phyloP scores from a whole-genome alignment of 2,113 vertebrate genomes.

The Petaurus breviceps region DNA sequence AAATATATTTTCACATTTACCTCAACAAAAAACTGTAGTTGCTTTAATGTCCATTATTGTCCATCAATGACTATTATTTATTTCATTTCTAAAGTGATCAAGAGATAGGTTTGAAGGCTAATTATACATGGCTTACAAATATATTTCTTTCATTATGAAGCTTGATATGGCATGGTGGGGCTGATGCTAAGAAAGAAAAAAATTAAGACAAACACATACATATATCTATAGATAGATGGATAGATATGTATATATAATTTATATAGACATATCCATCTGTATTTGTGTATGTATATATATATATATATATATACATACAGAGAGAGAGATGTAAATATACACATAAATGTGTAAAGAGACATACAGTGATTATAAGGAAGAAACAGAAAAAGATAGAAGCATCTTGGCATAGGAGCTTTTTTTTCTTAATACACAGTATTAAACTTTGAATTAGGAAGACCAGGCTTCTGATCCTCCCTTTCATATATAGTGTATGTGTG shows the following conservation, averaged over 20 bases:
- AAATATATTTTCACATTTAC: conserved; percentile 16
- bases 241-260: not conserved
- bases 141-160: conserved; percentile 33
- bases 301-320: not conserved
- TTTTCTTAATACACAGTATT: not conserved
- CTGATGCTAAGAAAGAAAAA: conserved; percentile 30
- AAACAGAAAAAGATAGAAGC: not conserved
- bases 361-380: not conserved
- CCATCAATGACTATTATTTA: conserved; percentile 13
- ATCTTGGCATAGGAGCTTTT: not conserved
- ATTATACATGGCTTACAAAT: not conserved
- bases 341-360: not conserved
- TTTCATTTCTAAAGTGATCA: conserved; percentile 35
- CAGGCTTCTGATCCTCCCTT: not conserved
- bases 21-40: conserved; percentile 26
- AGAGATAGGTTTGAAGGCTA: conserved; percentile 24
- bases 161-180: not conserved
- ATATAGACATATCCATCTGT: not conserved
- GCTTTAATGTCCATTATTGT: not conserved
- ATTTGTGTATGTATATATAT: not conserved
- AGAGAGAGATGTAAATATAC: too few relatives aligned
- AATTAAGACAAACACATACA: not conserved
- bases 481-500: not conserved
- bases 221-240: not conserved
- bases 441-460: not conserved